Percentiles rank a stretch among this genome's conserved stretches.
These are phyloP conservation scores for Cephalopterus ornatus DNA, from an alignment of 2,113 vertebrate species.

Conservation along the genomic window DNA sequence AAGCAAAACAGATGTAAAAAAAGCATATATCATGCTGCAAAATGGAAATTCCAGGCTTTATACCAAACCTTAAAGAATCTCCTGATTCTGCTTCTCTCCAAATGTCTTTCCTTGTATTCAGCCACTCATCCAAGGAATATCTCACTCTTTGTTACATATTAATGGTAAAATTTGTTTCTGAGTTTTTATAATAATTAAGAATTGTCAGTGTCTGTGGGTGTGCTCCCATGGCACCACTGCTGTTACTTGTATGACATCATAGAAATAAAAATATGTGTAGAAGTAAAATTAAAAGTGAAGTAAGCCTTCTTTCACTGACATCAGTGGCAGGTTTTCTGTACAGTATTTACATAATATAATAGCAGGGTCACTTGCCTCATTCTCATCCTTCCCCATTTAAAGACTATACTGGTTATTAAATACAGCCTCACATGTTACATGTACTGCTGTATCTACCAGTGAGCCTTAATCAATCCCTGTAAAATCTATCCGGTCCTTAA, in stretches of 20 bases:
- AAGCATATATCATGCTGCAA: neutral
- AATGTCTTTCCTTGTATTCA: neutral
- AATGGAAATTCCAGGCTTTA: neutral
- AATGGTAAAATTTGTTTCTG: neutral
- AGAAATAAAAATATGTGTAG: neutral
- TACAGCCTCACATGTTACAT: neutral
- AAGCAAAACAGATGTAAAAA: accelerated
- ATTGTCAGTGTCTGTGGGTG: neutral
- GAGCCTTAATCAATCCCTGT: neutral
- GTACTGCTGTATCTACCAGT: neutral
- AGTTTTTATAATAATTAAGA: neutral
- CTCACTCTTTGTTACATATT: neutral
- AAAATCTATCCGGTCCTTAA: neutral
- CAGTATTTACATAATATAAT: neutral
- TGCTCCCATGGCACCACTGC: neutral
- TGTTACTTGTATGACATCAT: neutral
- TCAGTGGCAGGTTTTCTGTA: neutral
- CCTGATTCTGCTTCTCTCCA: neutral
- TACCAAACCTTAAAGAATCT: neutral
- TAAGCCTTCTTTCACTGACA: neutral
- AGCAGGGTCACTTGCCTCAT: neutral
- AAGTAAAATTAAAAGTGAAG: neutral
- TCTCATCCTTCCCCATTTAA: neutral
- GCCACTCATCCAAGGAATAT: neutral
- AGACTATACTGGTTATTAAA: neutral